Conservation (phyloP, 2,113 vertebrate genomes). For the Corythornis cristatus region DNA sequence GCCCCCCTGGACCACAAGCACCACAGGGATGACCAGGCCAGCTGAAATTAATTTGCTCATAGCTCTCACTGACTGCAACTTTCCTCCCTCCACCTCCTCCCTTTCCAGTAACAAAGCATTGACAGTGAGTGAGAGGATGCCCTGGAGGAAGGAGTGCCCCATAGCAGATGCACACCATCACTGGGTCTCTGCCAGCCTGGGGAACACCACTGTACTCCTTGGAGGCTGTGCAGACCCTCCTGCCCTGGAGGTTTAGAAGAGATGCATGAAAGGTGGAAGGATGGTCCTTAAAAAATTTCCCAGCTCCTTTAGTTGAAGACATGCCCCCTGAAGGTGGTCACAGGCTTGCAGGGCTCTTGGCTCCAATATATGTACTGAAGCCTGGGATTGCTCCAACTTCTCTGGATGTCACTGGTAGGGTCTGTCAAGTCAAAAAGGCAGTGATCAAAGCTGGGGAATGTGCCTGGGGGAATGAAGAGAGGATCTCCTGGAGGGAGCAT, state of each 20-base stretch:
- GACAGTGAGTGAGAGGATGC: fast-evolving
- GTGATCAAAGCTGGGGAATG: background rate
- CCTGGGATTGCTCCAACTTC: background rate
- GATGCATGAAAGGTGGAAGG: background rate
- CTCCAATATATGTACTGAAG: fast-evolving
- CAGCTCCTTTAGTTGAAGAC: background rate
- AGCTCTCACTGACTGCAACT: background rate
- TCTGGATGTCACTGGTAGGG: background rate
- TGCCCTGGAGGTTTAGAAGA: background rate
- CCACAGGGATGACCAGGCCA: background rate
- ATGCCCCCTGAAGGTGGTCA: background rate
- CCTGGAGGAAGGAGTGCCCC: background rate
- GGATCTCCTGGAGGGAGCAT: background rate
- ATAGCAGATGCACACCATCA: background rate
- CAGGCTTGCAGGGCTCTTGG: background rate
- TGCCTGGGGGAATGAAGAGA: background rate
- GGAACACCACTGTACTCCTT: fast-evolving
- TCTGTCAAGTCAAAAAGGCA: background rate
- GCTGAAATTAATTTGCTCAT: background rate
- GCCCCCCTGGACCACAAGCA: background rate
- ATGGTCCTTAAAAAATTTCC: background rate
- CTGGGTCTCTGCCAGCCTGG: background rate
- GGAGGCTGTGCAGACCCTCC: fast-evolving
- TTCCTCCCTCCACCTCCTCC: background rate
- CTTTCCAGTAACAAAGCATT: fast-evolving